Evolutionary conservation across 2,888 invertebrate genomes (phyloP).

Genomic region (Troides aeacus): DNA sequence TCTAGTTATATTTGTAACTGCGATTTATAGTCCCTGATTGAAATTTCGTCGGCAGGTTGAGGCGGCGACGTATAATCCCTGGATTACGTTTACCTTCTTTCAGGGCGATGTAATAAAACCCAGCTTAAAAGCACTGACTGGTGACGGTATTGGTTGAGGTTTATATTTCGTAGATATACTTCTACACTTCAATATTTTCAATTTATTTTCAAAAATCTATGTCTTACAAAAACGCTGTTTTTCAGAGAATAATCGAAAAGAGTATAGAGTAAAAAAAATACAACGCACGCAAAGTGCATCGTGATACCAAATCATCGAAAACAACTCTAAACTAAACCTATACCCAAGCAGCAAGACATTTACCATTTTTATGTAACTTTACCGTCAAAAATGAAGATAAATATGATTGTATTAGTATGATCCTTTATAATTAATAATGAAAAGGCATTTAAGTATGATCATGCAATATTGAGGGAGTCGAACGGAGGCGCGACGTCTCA

Average conservation of each 20-base stretch:
- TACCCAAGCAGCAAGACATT: neutral
- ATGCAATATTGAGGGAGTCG: conserved; percentile 54
- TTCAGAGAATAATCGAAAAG: neutral
- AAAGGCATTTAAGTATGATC: conserved; percentile 45
- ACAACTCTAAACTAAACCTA: no score
- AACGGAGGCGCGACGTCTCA: conserved; percentile 45
- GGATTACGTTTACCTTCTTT: conserved; percentile 77
- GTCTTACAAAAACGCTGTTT: neutral
- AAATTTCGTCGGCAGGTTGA: conserved; percentile 26
- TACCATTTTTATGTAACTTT: neutral
- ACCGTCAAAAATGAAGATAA: neutral
- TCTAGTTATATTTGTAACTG: conserved; percentile 11
- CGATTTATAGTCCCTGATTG: conserved; percentile 32
- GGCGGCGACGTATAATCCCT: conserved; percentile 38
- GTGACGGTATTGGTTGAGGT: conserved; percentile 28
- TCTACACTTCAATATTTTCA: conserved; percentile 6
- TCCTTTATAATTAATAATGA: neutral
- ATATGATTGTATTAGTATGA: neutral
- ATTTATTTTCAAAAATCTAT: neutral
- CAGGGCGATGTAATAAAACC: conserved; percentile 76
- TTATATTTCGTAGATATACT: conserved; percentile 1
- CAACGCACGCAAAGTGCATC: no score
- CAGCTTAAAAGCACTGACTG: conserved; percentile 72
- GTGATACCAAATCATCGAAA: no score
- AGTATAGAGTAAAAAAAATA: neutral